Evolutionary conservation across 2,888 invertebrate species (phyloP).

Genomic region (Thereva unica): DNA sequence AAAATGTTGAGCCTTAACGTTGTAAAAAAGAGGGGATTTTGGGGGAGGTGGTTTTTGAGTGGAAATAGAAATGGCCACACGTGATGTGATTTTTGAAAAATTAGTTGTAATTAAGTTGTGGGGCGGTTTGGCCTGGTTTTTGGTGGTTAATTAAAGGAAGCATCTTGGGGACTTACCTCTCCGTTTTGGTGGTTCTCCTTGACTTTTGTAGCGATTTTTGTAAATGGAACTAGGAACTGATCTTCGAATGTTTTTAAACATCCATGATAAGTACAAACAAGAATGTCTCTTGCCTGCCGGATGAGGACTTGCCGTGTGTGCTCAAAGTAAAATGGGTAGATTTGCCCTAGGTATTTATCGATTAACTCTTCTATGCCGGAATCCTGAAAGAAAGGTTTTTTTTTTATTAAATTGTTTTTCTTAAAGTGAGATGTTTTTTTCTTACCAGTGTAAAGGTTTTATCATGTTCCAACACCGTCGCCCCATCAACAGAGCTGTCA

Average conservation of each 20-base stretch:
- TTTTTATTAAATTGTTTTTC: constrained; percentile 1
- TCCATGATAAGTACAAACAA: constrained; percentile 69
- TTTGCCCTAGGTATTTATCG: constrained; percentile 66
- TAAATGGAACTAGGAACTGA: constrained; percentile 67
- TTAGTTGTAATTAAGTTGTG: no score
- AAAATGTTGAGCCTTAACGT: no score
- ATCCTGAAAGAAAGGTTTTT: constrained; percentile 44
- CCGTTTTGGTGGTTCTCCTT: constrained; percentile 57
- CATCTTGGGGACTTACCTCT: constrained; percentile 52
- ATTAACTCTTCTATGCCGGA: constrained; percentile 57
- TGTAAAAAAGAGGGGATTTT: no score
- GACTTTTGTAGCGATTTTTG: constrained; percentile 62
- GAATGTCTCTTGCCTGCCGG: constrained; percentile 70
- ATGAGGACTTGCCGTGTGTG: constrained; percentile 65
- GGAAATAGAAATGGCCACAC: no score
- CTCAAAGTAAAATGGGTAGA: constrained; percentile 65
- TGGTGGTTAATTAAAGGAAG: no score
- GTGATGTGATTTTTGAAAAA: no score
- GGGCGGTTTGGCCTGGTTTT: no score
- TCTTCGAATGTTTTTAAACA: constrained; percentile 66
- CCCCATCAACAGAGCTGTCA: neutral
- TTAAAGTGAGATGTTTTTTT: neutral
- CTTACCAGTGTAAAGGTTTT: neutral
- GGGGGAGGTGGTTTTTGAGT: no score
- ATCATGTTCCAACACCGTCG: constrained; percentile 1